Percentiles rank a stretch among this genome's conserved stretches.
These are phyloP conservation scores for Solenopsis invicta DNA, from an alignment of 1,140 invertebrate species.

Conservation along the genomic window DNA sequence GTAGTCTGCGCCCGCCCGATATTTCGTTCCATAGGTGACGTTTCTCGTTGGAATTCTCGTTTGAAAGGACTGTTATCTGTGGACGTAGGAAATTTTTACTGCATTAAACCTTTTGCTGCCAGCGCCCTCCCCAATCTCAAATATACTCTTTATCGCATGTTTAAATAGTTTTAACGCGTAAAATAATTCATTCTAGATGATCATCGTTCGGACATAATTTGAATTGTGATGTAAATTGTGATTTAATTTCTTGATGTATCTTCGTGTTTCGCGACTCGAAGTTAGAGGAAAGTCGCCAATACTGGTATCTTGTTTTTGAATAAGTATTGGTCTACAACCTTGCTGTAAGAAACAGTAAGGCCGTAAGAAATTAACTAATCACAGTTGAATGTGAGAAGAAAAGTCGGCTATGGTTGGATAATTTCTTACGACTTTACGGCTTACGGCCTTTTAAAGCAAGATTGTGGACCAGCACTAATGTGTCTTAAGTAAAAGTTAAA, in stretches of 20 bases:
- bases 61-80: slow-evolving; percentile 2
- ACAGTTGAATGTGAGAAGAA: too few relatives aligned
- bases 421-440: too few relatives aligned
- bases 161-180: background rate
- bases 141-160: background rate
- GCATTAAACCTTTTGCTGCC: background rate
- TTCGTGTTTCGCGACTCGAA: too few relatives aligned
- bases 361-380: too few relatives aligned
- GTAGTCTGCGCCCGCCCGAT: slow-evolving; percentile 12
- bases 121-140: background rate
- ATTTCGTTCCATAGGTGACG: slow-evolving; percentile 30
- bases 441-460: too few relatives aligned
- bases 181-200: background rate
- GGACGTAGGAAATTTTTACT: background rate
- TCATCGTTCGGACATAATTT: background rate
- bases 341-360: too few relatives aligned
- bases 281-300: too few relatives aligned
- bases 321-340: too few relatives aligned
- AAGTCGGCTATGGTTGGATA: too few relatives aligned
- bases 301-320: too few relatives aligned
- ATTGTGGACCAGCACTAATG: too few relatives aligned
- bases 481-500: too few relatives aligned
- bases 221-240: background rate
- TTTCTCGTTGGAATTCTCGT: slow-evolving; percentile 4
- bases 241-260: background rate